Conservation (phyloP, 2,113 vertebrate genomes). For the Rousettus leschenaultii region DNA sequence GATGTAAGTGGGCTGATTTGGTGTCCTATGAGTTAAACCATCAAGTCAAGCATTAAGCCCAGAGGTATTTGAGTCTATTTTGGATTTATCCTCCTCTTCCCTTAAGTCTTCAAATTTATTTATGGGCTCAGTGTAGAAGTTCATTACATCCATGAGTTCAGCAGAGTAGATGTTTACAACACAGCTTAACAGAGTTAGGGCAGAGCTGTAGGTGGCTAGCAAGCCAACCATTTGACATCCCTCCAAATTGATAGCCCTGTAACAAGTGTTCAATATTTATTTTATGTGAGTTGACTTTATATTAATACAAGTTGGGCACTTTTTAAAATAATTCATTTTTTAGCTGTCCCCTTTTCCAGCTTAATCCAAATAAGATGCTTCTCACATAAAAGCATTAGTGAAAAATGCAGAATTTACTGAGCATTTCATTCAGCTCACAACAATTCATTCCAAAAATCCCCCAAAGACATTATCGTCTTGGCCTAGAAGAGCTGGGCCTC, state of each 20-base stretch:
- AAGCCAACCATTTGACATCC: not conserved
- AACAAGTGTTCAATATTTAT: not conserved
- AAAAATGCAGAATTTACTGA: not conserved
- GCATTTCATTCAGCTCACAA: not conserved
- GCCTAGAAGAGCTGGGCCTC: not conserved
- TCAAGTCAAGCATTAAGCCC: not conserved
- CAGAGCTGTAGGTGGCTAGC: not conserved
- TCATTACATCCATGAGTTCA: not conserved
- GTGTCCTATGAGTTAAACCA: not conserved
- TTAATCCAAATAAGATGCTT: not conserved
- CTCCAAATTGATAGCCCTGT: not conserved
- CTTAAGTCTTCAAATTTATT: not conserved
- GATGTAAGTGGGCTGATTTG: not conserved
- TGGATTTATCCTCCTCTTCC: not conserved
- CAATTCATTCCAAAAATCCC: not conserved
- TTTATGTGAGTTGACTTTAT: not conserved
- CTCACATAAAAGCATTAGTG: not conserved
- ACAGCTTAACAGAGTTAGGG: not conserved
- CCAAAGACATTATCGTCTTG: not conserved
- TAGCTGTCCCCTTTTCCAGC: not conserved
- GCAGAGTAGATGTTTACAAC: not conserved
- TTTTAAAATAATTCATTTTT: not conserved
- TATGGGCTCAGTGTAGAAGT: not conserved
- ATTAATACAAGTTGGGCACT: not conserved
- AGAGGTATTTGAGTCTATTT: not conserved